phyloP scores from a whole-genome alignment of 35 echinoderm and acorn worm species.

The Apostichopus parvimensis region DNA sequence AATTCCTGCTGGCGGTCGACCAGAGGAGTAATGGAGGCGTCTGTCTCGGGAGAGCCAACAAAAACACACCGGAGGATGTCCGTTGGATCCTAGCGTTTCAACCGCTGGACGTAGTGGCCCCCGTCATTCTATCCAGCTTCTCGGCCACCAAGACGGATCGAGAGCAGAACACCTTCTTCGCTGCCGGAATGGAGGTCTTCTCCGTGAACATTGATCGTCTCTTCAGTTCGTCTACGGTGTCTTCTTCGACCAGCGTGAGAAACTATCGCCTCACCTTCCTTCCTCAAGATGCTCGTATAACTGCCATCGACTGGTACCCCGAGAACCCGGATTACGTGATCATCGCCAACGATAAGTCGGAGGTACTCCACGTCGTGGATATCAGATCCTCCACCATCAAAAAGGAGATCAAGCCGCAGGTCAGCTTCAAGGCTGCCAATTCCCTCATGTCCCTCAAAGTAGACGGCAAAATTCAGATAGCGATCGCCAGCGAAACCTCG shows the following conservation, averaged over 20 bases:
- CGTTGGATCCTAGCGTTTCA: slow-evolving; percentile 53
- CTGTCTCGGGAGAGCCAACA: slow-evolving; percentile 12
- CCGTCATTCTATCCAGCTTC: slow-evolving; percentile 14
- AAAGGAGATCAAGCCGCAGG: slow-evolving; percentile 16
- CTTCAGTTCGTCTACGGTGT: slow-evolving; percentile 5
- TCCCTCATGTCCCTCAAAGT: slow-evolving; percentile 30
- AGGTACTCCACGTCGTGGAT: slow-evolving; percentile 21
- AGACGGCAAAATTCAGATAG: slow-evolving; percentile 5
- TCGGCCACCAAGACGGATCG: slow-evolving; percentile 19
- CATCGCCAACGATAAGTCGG: slow-evolving; percentile 35
- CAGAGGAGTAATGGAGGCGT: slow-evolving; percentile 21
- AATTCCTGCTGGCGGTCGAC: slow-evolving; percentile 43
- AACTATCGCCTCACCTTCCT: slow-evolving; percentile 10
- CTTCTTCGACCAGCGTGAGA: slow-evolving; percentile 34
- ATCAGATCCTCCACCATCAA: neutral
- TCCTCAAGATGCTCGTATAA: slow-evolving; percentile 38
- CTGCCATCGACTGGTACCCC: slow-evolving; percentile 45
- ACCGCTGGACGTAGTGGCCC: slow-evolving; percentile 25
- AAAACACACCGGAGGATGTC: slow-evolving; percentile 2
- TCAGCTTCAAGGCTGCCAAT: slow-evolving; percentile 30
- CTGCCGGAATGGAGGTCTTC: slow-evolving; percentile 28
- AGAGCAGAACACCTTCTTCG: slow-evolving; percentile 47
- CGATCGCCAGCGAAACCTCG: slow-evolving; percentile 19
- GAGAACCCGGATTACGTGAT: slow-evolving; percentile 20
- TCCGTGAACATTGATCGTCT: slow-evolving; percentile 38